Evolutionary conservation across 2,797 vertebrate species (phyloP).

Genomic region (Streptopelia turtur): DNA sequence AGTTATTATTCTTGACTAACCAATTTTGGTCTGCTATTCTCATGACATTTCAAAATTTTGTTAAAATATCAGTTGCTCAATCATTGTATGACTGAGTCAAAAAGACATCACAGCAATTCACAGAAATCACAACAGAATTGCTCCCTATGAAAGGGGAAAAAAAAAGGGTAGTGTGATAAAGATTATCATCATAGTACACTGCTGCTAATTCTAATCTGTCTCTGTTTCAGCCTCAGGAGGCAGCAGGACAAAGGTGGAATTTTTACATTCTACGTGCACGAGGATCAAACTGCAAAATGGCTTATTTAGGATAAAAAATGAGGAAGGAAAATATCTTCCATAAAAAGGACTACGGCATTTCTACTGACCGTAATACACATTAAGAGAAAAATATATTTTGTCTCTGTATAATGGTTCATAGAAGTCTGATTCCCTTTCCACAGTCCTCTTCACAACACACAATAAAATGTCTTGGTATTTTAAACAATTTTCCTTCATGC

Average conservation of each 20-base stretch:
- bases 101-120: background rate
- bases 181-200: background rate
- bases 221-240: background rate
- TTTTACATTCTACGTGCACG: background rate
- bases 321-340: background rate
- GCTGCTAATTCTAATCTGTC: background rate
- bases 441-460: background rate
- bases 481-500: background rate
- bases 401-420: background rate
- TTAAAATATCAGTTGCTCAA: background rate
- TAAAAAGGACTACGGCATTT: background rate
- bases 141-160: background rate
- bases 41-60: background rate
- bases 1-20: background rate
- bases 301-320: background rate
- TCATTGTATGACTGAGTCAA: background rate
- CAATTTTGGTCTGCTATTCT: background rate
- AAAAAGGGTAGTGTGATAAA: background rate
- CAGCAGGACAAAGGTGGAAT: background rate
- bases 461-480: background rate
- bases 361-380: background rate
- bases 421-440: background rate
- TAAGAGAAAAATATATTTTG: background rate
- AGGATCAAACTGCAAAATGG: background rate
- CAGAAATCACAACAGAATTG: background rate